Evolutionary conservation across 1,140 invertebrate genomes (phyloP), one percentile per base, ranked within the genome.

Genomic region (Drosophila guanche): DNA sequence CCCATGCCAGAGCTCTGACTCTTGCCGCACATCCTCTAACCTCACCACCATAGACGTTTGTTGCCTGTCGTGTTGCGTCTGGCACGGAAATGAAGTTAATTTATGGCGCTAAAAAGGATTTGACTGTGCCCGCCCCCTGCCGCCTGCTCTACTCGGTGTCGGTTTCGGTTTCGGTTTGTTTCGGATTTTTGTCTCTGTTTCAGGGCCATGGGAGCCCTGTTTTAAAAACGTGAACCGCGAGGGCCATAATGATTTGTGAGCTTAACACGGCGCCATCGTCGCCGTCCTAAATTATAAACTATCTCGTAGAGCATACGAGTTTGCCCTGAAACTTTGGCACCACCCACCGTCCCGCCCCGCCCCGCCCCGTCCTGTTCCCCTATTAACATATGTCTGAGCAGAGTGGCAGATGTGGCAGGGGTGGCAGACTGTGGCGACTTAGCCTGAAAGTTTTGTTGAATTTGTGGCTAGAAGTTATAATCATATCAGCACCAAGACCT

Each of bases 1-100:
- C 62, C 42, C 60, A 47, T 50, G 27, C 8, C 22, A 46, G 46
- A 52, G 6, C 25, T 42, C 10, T 20, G 37, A 27, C 63, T 25
- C 37, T 14, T 65, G 20, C 27, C 47, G 14, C 40, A 51, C 22
- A 40, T 57, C 63, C 43, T 66, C 54, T 33, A 50, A 66, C 65
- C 77, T 55, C 43, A 73, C 70, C 70, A 33, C 80, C 80, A 65
- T 70, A 75, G 65, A 84, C 80, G 80, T 79, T 83, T 67, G 80
- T 62, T 61, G 69, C 55, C 77, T 86, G 83, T 81, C 83, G 77
- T 80, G 78, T 77, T 78, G 65, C 62, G 81, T 86, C 81, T 86
- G 74, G 81, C 81, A 81, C 81, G 81, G 81, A 86, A 86, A 86
- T 86, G 81, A 88, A 86, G 81, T 86, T 86, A 86, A 86, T 86